A percentile compares a stretch with the other conserved stretches of the same genome.
Conservation (phyloP, 2,797 vertebrate species). For the Hippopotamyrus pictus region DNA sequence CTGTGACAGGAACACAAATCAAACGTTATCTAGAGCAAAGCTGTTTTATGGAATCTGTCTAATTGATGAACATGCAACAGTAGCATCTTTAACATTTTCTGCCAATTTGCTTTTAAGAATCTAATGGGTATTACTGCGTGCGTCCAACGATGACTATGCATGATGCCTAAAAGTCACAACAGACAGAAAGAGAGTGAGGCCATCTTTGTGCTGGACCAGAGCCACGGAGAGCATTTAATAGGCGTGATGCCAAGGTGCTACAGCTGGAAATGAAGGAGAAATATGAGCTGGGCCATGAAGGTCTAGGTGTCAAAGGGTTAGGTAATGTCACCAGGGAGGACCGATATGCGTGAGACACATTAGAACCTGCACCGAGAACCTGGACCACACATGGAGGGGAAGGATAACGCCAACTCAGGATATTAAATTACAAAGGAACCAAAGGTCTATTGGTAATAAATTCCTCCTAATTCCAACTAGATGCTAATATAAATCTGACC, state of each 20-base stretch:
- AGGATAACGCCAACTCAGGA: neutral
- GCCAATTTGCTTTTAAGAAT: neutral
- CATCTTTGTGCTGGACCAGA: neutral
- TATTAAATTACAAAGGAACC: neutral
- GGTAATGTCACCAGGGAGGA: neutral
- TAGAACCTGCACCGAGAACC: neutral
- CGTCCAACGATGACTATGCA: neutral
- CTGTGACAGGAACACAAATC: constrained; percentile 46
- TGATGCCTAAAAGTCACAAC: neutral
- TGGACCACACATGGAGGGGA: neutral
- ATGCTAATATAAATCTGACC: neutral
- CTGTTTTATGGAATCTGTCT: neutral
- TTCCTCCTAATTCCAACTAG: neutral
- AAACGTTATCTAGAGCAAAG: neutral
- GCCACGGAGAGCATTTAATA: neutral
- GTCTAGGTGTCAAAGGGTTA: neutral
- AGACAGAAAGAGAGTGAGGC: neutral
- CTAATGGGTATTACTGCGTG: neutral
- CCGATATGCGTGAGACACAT: neutral
- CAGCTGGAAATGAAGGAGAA: neutral
- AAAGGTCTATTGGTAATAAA: neutral
- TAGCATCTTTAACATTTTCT: neutral
- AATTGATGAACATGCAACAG: neutral
- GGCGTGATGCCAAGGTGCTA: neutral
- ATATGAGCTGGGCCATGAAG: neutral